Evolutionary conservation across 1,140 invertebrate species (phyloP), one percentile per base, ranked within the genome.

Genomic region (Physella acuta): DNA sequence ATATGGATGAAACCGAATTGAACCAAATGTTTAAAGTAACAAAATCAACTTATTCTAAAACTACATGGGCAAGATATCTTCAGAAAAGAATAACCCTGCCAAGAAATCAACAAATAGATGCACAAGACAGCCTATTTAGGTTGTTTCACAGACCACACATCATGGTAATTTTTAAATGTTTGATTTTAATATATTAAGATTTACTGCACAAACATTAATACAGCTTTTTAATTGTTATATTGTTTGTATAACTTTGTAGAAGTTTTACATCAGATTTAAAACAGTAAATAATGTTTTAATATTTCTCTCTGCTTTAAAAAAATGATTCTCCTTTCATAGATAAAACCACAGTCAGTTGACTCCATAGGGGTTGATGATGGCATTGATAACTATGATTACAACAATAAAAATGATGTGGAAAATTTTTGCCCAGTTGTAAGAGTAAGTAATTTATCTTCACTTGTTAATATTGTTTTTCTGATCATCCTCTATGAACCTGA

Each of bases 381-480:
- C 49, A 78, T 87, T n/a, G 78, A 80, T 24, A 82, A 81, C 37
- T 87, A 87, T 71, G 78, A 87, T 71, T 87, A 86, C 74, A 81
- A 87, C 52, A 87, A 87, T 70, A 69, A 76, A 44, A 85, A 86
- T 77, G 86, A 87, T 64, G 74, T 75, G 20, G 80, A 85, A 58
- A 86, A 87, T 68, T 87, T 79, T 74, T 87, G 86, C 76, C 84
- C 79, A 72, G 73, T 78, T 69, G 71, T 71, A 20, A 70, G 72
- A 59, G 79, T 80, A 61, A 75, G 69, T 65, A 28, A 11, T 53
- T 56, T 24, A 16, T 49, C 28, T 11, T 56, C 11, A 16, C 53
- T 28, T 56, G 11, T 16, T 16, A 26, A 11, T 26, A 16, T 26
- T 16, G 8, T 56, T 11, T 20, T 56, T 16, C 11, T 56, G 11